These are phyloP conservation scores for Lucinisca nassula DNA, from an alignment of 2,888 invertebrate genomes.

Conservation along the genomic window DNA sequence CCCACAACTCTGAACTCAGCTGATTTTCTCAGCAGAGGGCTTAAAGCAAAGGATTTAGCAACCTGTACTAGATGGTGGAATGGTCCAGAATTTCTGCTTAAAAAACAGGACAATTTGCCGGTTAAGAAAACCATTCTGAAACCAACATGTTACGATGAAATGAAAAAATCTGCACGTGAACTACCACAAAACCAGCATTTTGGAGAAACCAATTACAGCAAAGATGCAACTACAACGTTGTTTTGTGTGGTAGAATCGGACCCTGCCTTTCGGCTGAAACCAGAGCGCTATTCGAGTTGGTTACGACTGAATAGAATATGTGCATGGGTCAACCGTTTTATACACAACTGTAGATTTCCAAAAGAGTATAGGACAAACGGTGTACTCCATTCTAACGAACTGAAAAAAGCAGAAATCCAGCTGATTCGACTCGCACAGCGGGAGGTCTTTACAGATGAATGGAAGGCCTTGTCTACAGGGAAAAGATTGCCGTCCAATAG, in stretches of 20 bases:
- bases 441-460: background rate
- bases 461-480: background rate
- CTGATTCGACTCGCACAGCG: background rate
- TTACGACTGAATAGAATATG: background rate
- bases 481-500: background rate
- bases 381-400: background rate
- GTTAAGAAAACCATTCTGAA: too few species aligned
- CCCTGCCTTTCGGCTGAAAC: background rate
- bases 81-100: conserved; percentile 9
- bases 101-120: background rate
- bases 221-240: background rate
- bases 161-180: background rate
- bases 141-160: background rate
- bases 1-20: background rate
- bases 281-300: background rate
- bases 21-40: background rate
- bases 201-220: background rate
- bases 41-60: background rate
- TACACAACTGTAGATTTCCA: background rate
- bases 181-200: background rate
- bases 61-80: background rate
- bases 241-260: background rate
- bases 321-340: background rate
- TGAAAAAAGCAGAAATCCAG: conserved; percentile 8
- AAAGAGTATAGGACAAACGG: background rate